Evolutionary conservation across 2,113 vertebrate genomes (phyloP).

Genomic region (Elaphurus davidianus): DNA sequence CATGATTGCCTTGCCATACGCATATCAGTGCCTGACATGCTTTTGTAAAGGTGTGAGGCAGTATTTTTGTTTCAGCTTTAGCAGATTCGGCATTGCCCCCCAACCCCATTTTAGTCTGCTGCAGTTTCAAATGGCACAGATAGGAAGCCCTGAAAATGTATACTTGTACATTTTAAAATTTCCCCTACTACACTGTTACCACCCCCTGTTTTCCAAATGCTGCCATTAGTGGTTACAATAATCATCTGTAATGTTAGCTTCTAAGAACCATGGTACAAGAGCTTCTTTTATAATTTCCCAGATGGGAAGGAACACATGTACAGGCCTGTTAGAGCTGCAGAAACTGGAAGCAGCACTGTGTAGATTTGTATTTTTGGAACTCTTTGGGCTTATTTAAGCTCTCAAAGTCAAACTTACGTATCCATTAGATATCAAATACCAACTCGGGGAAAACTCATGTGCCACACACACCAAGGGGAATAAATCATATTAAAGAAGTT

Average conservation of each 20-base stretch:
- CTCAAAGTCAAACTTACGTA: constrained; percentile 50
- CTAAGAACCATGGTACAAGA: constrained; percentile 68
- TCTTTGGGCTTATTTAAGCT: constrained; percentile 63
- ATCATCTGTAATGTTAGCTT: constrained; percentile 52
- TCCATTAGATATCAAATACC: constrained; percentile 59
- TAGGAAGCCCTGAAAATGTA: constrained; percentile 49
- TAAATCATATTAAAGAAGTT: constrained; percentile 23
- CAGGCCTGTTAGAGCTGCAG: constrained; percentile 53
- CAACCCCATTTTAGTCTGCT: background rate
- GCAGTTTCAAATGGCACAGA: constrained; percentile 34
- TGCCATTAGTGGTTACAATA: constrained; percentile 63
- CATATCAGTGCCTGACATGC: background rate
- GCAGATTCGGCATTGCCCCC: background rate
- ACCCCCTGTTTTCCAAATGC: constrained; percentile 58
- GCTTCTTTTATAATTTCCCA: constrained; percentile 66
- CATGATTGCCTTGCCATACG: background rate
- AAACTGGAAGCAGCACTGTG: constrained; percentile 56
- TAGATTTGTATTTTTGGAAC: constrained; percentile 65
- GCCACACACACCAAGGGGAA: background rate
- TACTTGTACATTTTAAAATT: constrained; percentile 38
- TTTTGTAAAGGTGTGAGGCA: background rate
- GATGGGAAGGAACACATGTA: constrained; percentile 66
- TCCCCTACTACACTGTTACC: background rate
- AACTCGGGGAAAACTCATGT: background rate
- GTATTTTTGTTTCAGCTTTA: background rate